Evolutionary conservation across 2,888 invertebrate genomes (phyloP).

Genomic region (Bombylius discolor): DNA sequence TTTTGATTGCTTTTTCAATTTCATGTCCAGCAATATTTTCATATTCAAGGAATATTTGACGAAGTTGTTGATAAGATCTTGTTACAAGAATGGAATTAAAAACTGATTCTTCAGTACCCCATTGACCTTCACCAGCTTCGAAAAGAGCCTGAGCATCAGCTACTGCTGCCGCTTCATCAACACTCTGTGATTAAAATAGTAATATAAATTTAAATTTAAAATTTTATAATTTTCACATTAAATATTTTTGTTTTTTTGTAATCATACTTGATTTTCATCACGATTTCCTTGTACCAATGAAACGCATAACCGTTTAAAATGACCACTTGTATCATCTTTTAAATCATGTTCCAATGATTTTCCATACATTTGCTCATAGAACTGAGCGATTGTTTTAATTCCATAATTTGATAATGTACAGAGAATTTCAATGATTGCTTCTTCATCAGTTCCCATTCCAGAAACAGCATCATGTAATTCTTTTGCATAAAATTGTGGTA

Average conservation of each 20-base stretch:
- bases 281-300: constrained; percentile 79
- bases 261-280: constrained; percentile 57
- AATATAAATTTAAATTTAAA: background rate
- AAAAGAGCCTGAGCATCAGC: constrained; percentile 71
- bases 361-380: constrained; percentile 74
- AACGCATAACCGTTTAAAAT: constrained; percentile 82
- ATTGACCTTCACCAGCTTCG: constrained; percentile 66
- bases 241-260: background rate
- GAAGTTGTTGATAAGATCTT: constrained; percentile 78
- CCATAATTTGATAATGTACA: constrained; percentile 85
- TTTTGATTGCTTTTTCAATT: constrained; percentile 72
- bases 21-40: constrained; percentile 68
- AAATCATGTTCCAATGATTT: constrained; percentile 72
- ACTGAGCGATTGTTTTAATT: constrained; percentile 69
- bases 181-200: constrained; percentile 39
- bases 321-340: constrained; percentile 88
- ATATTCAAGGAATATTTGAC: constrained; percentile 75
- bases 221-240: background rate
- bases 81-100: constrained; percentile 78
- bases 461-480: constrained; percentile 77
- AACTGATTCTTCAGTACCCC: constrained; percentile 83
- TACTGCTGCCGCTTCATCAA: constrained; percentile 66
- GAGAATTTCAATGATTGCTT: constrained; percentile 82
- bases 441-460: constrained; percentile 80
- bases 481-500: constrained; percentile 82